These are phyloP conservation scores for Drosophila albomicans DNA, from an alignment of 1,140 invertebrate genomes.

Conservation along the genomic window DNA sequence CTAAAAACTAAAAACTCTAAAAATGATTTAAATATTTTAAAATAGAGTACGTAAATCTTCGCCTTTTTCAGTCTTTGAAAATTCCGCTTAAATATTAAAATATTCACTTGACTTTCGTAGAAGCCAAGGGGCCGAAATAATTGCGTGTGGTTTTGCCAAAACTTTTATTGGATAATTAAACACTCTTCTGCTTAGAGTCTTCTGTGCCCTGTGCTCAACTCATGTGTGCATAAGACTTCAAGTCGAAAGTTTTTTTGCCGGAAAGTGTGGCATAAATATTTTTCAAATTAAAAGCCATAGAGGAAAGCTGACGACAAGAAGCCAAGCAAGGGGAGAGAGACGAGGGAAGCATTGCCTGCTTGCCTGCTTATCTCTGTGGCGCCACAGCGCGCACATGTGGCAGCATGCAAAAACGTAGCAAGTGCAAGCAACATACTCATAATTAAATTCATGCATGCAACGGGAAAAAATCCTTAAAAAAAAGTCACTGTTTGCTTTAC, in stretches of 20 bases:
- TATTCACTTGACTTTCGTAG: conserved; percentile 39
- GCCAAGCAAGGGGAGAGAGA: too few species aligned
- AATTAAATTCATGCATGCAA: conserved; percentile 27
- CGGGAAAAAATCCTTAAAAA: neutral
- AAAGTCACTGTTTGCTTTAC: conserved; percentile 4
- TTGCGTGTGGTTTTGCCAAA: conserved; percentile 58
- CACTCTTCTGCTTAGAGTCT: neutral
- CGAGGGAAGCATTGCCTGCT: neutral
- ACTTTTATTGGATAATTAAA: conserved; percentile 75
- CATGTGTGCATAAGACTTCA: conserved; percentile 62
- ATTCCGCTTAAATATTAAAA: conserved; percentile 23
- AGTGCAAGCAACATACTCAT: conserved; percentile 31
- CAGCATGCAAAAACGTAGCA: conserved; percentile 30
- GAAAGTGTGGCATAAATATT: conserved; percentile 70
- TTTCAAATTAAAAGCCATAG: conserved; percentile 71
- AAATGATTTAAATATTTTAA: too few species aligned
- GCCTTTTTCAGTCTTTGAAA: neutral
- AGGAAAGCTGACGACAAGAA: neutral
- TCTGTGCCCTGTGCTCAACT: conserved; percentile 14
- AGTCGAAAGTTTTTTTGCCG: conserved; percentile 57
- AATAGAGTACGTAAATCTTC: conserved; percentile 5
- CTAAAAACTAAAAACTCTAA: too few species aligned
- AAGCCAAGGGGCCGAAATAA: conserved; percentile 51
- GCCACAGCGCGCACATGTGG: conserved; percentile 19
- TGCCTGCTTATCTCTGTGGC: conserved; percentile 16